phyloP scores from a whole-genome alignment of 1,140 invertebrate genomes.

The Stegodyphus mimosarum region DNA sequence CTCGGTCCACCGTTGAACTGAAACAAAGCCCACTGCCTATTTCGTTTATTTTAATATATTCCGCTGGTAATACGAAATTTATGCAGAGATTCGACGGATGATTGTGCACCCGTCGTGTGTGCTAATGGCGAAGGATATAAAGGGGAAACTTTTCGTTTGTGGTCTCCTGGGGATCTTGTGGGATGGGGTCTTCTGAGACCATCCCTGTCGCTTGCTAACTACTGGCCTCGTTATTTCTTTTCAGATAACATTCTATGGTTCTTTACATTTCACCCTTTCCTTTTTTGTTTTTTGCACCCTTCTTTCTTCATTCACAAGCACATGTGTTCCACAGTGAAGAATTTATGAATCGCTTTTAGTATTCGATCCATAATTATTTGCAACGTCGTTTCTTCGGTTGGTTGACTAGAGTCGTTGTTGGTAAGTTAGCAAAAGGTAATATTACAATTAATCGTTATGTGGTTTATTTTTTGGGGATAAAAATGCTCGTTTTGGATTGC shows the following conservation, averaged over 20 bases:
- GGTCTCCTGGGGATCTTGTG: background rate
- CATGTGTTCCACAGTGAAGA: no score
- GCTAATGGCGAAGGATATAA: conserved; percentile 2
- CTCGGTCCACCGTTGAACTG: background rate
- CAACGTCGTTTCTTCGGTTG: no score
- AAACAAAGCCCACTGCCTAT: background rate
- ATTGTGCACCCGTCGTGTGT: conserved; percentile 14
- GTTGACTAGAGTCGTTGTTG: no score
- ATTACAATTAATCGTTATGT: no score
- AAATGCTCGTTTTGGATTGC: no score
- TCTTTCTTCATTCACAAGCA: no score
- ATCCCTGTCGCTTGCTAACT: background rate
- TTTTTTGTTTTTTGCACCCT: no score
- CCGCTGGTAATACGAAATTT: background rate
- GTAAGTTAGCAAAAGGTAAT: no score
- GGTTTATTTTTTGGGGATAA: no score
- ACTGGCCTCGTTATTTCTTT: background rate
- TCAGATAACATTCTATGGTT: background rate
- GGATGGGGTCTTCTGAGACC: background rate
- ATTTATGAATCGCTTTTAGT: no score
- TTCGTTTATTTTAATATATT: background rate
- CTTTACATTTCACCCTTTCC: background rate
- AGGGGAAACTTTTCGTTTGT: background rate
- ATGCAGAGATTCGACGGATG: background rate
- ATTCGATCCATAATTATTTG: no score